Evolutionary conservation across 2,888 invertebrate genomes (phyloP).

Genomic region (Mystacides longicornis): DNA sequence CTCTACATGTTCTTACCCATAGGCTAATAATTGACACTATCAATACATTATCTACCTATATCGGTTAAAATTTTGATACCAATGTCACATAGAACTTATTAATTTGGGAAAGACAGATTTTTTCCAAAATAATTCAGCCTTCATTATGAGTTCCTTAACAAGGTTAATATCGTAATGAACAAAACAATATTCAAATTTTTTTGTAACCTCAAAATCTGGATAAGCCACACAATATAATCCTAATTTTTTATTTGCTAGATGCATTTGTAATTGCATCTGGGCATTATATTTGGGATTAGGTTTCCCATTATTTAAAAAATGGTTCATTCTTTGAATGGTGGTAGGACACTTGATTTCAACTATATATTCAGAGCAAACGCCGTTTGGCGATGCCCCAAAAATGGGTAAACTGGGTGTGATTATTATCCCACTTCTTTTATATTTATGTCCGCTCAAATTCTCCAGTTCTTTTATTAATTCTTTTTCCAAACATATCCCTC

Average conservation of each 20-base stretch:
- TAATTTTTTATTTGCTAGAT: background rate
- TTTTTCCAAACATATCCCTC: background rate
- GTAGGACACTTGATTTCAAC: conserved; percentile 1
- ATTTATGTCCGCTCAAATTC: background rate
- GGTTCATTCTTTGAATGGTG: background rate
- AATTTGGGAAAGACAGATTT: background rate
- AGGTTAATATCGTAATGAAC: background rate
- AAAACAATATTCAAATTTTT: conserved; percentile 1
- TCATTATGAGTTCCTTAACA: background rate
- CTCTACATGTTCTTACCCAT: too few species aligned
- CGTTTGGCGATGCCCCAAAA: conserved; percentile 1
- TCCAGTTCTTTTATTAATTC: background rate
- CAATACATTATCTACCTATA: background rate
- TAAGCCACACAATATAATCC: background rate
- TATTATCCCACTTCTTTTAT: background rate
- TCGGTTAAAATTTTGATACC: background rate
- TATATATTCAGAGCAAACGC: background rate
- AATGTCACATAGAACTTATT: background rate
- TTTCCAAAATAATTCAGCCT: background rate
- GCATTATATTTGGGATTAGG: background rate
- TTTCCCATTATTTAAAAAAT: background rate
- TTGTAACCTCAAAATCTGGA: background rate
- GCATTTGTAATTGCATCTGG: conserved; percentile 1
- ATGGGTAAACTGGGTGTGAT: background rate
- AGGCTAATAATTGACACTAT: too few species aligned